These are phyloP conservation scores for Heliconius hewitsoni DNA, from an alignment of 1,140 invertebrate genomes.

Conservation along the genomic window DNA sequence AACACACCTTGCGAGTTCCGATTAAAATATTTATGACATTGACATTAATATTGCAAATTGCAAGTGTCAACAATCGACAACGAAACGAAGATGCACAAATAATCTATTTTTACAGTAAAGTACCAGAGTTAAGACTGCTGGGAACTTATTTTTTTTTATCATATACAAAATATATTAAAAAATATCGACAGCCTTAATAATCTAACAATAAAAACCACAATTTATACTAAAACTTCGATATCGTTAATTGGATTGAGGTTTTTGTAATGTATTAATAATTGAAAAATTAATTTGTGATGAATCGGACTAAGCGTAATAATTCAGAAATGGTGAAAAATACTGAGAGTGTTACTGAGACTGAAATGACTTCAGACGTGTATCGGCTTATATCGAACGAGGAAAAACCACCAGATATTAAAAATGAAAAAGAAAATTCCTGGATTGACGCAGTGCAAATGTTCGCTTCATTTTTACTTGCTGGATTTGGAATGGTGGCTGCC, in stretches of 20 bases:
- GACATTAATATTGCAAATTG: conserved; percentile 9
- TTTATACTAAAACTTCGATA: neutral
- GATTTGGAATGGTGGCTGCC: conserved; percentile 95
- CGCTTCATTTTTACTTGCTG: conserved; percentile 94
- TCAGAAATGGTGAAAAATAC: conserved; percentile 56
- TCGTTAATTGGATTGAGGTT: conserved; percentile 29
- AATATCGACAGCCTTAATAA: neutral
- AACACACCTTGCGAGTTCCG: no score
- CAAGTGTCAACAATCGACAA: conserved; percentile 6
- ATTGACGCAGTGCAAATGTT: conserved; percentile 91
- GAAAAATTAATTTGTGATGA: conserved; percentile 58
- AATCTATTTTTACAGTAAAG: conserved; percentile 15
- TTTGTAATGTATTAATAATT: conserved; percentile 49
- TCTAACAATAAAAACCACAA: neutral
- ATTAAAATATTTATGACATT: neutral
- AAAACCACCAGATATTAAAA: conserved; percentile 69
- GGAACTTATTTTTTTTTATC: neutral
- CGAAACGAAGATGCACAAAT: conserved; percentile 11
- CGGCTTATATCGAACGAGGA: conserved; percentile 59
- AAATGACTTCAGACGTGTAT: conserved; percentile 55
- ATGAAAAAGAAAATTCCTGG: conserved; percentile 79
- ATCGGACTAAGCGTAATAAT: conserved; percentile 70
- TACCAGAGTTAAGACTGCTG: neutral
- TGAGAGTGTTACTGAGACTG: conserved; percentile 49
- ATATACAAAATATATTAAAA: neutral